Percentiles rank a stretch among this genome's conserved stretches.
These are phyloP conservation scores for Tinea semifulvella DNA, from an alignment of 2,888 invertebrate species.

Conservation along the genomic window DNA sequence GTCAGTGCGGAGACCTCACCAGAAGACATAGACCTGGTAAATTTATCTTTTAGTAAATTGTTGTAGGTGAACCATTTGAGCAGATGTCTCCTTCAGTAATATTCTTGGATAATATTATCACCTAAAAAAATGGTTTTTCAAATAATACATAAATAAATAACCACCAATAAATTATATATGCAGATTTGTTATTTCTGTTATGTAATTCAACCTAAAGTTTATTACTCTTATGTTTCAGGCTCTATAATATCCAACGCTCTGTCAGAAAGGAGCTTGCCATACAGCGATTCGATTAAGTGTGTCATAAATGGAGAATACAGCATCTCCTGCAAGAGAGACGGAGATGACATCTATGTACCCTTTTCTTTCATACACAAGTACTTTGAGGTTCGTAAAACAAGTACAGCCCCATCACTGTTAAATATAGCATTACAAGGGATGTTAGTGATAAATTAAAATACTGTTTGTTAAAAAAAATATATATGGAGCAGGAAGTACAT, in stretches of 20 bases:
- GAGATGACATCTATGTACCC: conserved; percentile 90
- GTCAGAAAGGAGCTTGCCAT: conserved; percentile 27
- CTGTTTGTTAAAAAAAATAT: no score
- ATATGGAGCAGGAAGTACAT: no score
- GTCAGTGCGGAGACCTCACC: conserved; percentile 71
- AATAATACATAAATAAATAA: neutral
- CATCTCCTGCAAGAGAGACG: conserved; percentile 79
- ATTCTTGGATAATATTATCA: neutral
- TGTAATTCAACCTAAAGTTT: no score
- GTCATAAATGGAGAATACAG: conserved; percentile 88
- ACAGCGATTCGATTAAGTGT: conserved; percentile 79
- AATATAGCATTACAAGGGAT: no score
- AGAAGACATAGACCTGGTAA: conserved; percentile 30
- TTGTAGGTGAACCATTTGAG: no score
- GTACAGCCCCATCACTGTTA: no score
- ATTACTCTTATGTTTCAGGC: no score
- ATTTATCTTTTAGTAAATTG: conserved; percentile 11
- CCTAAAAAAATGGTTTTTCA: neutral
- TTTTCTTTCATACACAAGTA: conserved; percentile 93
- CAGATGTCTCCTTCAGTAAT: no score
- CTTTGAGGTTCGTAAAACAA: no score
- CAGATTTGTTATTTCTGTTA: no score
- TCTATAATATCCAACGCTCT: conserved; percentile 35
- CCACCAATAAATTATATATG: no score
- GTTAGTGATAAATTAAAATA: no score